Percentiles rank a stretch among this genome's conserved stretches.
phyloP scores from a whole-genome alignment of 2,113 vertebrate genomes.

The Heteronetta atricapilla region DNA sequence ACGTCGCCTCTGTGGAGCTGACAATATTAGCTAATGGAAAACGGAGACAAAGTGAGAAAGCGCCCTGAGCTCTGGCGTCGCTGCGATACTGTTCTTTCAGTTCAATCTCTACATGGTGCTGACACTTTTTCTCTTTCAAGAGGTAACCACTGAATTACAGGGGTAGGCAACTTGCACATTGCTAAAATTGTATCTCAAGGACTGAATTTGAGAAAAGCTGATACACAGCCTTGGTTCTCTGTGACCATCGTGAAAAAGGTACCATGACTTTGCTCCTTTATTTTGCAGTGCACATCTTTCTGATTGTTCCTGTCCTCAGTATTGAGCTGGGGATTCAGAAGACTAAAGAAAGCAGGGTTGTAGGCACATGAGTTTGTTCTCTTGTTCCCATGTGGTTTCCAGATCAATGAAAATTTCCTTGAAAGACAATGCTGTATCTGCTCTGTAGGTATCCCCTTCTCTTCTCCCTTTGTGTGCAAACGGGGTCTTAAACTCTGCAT shows the following conservation, averaged over 20 bases:
- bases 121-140: not conserved
- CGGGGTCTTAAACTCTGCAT: not conserved
- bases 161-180: not conserved
- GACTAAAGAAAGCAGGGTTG: not conserved
- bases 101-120: not conserved
- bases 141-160: not conserved
- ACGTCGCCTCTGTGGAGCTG: conserved; percentile 26
- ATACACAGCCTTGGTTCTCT: not conserved
- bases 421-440: not conserved
- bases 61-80: not conserved
- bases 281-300: not conserved
- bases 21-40: conserved; percentile 61
- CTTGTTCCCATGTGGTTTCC: not conserved
- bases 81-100: not conserved
- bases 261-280: not conserved
- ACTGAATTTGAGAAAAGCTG: not conserved
- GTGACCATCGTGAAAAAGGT: not conserved
- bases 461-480: not conserved
- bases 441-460: not conserved
- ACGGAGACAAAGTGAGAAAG: not conserved
- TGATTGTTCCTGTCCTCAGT: not conserved
- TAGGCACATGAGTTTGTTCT: not conserved
- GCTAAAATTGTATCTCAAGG: not conserved
- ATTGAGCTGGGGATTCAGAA: not conserved
- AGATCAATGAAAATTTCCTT: not conserved